A percentile compares a stretch with the other conserved stretches of the same genome.
These are phyloP conservation scores for Cheilosia pagana DNA, from an alignment of 2,888 invertebrate genomes.

Conservation along the genomic window DNA sequence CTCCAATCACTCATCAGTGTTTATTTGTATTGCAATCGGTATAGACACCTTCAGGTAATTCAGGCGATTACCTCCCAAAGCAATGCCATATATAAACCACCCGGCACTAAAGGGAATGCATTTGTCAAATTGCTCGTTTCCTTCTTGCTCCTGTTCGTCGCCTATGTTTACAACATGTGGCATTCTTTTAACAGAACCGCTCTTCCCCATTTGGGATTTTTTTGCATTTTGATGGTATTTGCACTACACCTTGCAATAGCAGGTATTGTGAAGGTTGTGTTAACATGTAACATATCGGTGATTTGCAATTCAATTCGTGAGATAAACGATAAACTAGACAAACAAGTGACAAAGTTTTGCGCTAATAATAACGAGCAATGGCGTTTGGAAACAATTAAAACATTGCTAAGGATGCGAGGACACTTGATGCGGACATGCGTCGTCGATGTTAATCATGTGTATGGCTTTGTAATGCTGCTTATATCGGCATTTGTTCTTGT, in stretches of 20 bases:
- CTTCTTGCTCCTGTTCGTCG: slow-evolving; percentile 13
- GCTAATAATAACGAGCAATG: neutral
- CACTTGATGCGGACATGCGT: slow-evolving; percentile 12
- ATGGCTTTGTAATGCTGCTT: slow-evolving; percentile 76
- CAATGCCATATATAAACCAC: neutral
- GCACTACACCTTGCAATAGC: slow-evolving; percentile 9
- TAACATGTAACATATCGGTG: slow-evolving; percentile 10
- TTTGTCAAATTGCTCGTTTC: neutral
- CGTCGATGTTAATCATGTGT: slow-evolving; percentile 72
- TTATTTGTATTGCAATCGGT: slow-evolving; percentile 12
- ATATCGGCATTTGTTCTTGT: slow-evolving; percentile 76
- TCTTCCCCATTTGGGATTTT: neutral
- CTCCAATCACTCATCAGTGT: slow-evolving; percentile 22
- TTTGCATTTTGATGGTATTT: slow-evolving; percentile 10
- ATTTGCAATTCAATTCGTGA: slow-evolving; percentile 9
- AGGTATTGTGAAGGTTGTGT: slow-evolving; percentile 11
- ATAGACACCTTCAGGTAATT: slow-evolving; percentile 13
- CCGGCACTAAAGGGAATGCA: neutral
- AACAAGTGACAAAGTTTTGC: slow-evolving; percentile 9
- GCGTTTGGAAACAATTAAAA: neutral
- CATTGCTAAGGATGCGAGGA: slow-evolving; percentile 11
- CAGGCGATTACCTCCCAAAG: slow-evolving; percentile 8
- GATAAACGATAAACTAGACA: slow-evolving; percentile 16
- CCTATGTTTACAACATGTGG: neutral
- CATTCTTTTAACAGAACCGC: neutral